phyloP scores from a whole-genome alignment of 2,797 vertebrate genomes.

The Hirundo rustica region DNA sequence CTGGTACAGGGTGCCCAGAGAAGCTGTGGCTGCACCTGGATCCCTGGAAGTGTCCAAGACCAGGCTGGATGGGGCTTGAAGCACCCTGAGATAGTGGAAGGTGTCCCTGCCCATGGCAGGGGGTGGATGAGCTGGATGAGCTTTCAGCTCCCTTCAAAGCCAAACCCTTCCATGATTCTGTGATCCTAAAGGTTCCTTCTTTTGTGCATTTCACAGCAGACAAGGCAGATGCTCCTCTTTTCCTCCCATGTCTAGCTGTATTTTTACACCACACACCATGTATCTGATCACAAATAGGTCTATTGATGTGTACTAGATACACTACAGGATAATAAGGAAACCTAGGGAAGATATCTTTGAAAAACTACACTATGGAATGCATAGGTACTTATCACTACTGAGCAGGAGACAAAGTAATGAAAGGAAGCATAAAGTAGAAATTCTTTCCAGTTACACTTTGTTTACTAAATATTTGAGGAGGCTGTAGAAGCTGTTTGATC shows the following conservation, averaged over 20 bases:
- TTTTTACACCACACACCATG: background rate
- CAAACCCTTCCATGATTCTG: background rate
- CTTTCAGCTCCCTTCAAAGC: background rate
- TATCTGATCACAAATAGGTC: background rate
- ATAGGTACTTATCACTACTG: background rate
- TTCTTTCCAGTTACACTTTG: background rate
- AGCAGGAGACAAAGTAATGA: background rate
- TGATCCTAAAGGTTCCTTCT: background rate
- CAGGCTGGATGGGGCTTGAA: accelerated
- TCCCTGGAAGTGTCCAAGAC: background rate
- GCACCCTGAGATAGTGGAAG: accelerated
- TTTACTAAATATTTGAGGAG: background rate
- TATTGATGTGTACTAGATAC: accelerated
- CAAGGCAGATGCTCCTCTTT: background rate
- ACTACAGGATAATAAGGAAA: background rate
- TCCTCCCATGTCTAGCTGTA: background rate
- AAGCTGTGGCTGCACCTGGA: background rate
- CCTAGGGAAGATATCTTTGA: background rate
- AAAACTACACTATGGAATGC: background rate
- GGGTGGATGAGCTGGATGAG: accelerated
- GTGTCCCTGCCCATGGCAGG: background rate
- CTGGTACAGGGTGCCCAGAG: background rate
- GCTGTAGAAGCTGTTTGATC: background rate
- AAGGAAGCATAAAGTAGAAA: background rate
- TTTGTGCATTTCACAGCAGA: background rate